A percentile compares a stretch with the other conserved stretches of the same genome.
These are phyloP conservation scores for Lucinisca nassula DNA, from an alignment of 2,888 invertebrate species.

Conservation along the genomic window DNA sequence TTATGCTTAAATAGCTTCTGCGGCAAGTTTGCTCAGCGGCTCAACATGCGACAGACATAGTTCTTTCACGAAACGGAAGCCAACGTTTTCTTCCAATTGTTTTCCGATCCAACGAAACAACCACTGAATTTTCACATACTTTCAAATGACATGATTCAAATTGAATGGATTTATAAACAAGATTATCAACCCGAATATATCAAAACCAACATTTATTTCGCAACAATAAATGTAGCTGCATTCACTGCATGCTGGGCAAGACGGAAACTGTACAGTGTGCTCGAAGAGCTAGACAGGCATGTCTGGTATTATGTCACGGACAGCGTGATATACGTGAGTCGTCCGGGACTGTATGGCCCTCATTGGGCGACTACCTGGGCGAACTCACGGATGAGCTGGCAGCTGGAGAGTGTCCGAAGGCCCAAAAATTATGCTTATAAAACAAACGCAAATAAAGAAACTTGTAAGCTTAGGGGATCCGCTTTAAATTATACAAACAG, in stretches of 20 bases:
- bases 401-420: conserved; percentile 62
- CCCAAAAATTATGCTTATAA: too few species aligned
- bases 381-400: conserved; percentile 85
- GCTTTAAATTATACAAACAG: conserved; percentile 50
- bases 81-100: background rate
- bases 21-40: too few species aligned
- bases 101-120: conserved; percentile 7
- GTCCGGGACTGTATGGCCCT: conserved; percentile 45
- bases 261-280: conserved; percentile 51
- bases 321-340: conserved; percentile 16
- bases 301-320: conserved; percentile 45
- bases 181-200: conserved; percentile 33
- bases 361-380: conserved; percentile 79
- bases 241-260: conserved; percentile 55
- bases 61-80: background rate
- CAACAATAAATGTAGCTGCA: too few species aligned
- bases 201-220: conserved; percentile 51
- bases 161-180: conserved; percentile 53
- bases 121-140: too few species aligned
- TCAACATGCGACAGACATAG: too few species aligned
- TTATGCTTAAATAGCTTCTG: too few species aligned
- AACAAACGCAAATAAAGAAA: conserved; percentile 21
- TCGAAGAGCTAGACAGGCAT: conserved; percentile 16
- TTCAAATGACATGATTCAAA: conserved; percentile 20
- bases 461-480: conserved; percentile 24